Conservation (phyloP, 92 coral and sea anemone species). For the Meandrina meandrites region DNA sequence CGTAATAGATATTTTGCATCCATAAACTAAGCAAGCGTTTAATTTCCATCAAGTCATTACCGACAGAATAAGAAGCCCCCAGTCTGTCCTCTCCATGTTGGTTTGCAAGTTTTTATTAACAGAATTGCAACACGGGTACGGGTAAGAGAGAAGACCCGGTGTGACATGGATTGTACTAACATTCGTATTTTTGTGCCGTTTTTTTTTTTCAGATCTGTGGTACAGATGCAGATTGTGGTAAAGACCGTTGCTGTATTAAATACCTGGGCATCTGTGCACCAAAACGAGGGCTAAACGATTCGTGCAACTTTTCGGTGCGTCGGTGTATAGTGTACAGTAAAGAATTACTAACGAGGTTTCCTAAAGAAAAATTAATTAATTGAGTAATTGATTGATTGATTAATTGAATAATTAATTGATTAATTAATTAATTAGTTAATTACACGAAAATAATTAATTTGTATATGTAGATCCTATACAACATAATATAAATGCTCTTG, state of each 20-base stretch:
- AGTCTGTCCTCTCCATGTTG: too few species aligned
- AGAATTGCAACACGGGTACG: too few species aligned
- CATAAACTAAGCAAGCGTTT: neutral
- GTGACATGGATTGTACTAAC: neutral
- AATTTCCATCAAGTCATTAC: too few species aligned
- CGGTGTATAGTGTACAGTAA: neutral
- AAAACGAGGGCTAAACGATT: slow-evolving; percentile 50
- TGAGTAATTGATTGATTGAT: too few species aligned
- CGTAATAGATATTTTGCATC: neutral
- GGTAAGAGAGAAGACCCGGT: too few species aligned
- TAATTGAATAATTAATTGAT: too few species aligned
- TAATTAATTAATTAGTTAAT: too few species aligned
- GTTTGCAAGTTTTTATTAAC: too few species aligned
- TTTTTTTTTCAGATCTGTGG: slow-evolving; percentile 45
- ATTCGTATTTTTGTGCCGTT: neutral
- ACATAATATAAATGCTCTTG: neutral
- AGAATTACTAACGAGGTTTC: too few species aligned
- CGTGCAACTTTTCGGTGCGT: slow-evolving; percentile 67
- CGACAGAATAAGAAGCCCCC: too few species aligned
- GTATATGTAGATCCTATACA: neutral
- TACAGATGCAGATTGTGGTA: slow-evolving; percentile 64
- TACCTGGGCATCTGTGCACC: slow-evolving; percentile 66
- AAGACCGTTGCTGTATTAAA: slow-evolving; percentile 66
- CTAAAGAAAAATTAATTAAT: too few species aligned
- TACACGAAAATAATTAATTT: too few species aligned